Evolutionary conservation across 2,113 vertebrate genomes (phyloP), one percentile per base, ranked within the genome.

Genomic region (Oryzias celebensis): DNA sequence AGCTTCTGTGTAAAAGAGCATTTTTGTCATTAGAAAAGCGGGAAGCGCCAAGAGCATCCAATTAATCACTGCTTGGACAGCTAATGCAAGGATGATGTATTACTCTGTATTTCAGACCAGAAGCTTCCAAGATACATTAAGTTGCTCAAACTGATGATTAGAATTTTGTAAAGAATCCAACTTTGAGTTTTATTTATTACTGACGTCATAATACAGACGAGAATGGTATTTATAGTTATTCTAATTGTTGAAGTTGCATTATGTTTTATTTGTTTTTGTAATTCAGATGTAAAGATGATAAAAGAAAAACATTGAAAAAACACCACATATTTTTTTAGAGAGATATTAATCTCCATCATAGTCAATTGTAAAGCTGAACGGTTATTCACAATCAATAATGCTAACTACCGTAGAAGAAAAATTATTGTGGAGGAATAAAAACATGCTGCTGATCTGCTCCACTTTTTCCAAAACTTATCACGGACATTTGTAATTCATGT

Each of bases 401-500:
- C 69, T 60, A 68, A 69, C 67, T 61, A 61, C 73, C 75, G 70
- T n/a, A 50, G 71, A 77, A 64, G 65, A 76, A 70, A 68, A 75
- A 71, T 58, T 73, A 49, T 83, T 75, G 53, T 52, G 47, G 23
- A 47, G 52, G 47, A 81, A 81, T 81, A 65, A 85, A 71, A 23
- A 52, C 18, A 15, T 36, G 45, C 16, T 10, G 20, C 46, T 58
- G 69, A 65, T 66, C 68, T 57, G 42, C 65, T 82, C 44, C 47
- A 57, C 28, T 36, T 71, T 70, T 63, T 28, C 48, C 59, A 28
- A 73, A 85, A 85, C 75, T 26, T 72, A 85, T 76, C 41, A 49
- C 68, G 77, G 76, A 82, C 82, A 86, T 78, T 75, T 84, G 58
- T 85, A 85, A 85, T 83, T 88, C 77, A 84, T 80, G 77, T 77